Base-by-base conservation (phyloP, 2,797 vertebrate species). In the Falco berigora region DNA sequence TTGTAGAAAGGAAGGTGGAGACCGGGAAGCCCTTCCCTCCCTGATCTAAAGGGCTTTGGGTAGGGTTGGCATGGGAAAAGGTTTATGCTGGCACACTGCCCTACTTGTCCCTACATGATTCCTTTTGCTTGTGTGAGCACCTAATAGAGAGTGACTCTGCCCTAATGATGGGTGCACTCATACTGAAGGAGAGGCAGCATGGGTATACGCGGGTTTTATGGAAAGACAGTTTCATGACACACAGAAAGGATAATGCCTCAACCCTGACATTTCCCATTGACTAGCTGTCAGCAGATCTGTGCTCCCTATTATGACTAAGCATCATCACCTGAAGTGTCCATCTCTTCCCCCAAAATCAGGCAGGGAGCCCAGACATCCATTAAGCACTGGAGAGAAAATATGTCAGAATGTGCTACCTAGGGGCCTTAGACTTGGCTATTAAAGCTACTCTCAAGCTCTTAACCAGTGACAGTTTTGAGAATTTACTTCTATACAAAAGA, bases 171-270 rank as follows among this genome's bases (percentile, higher is more conserved):
- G 50, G 69, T 91, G 34, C 25, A 5, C 42, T 92, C 12, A 2
- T 8, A 5, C 30, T 2, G 36, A 36, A 36, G 36, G 2, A 11
- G 0, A 28, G 34, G 30, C 38, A 59, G 36, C 0, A 0, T 25
- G 56, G 28, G 18, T 59, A 14, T 4, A 1, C n/a, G 24, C 58
- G 34, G 20, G 25, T 34, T 68, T 85, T 82, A 56, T 76, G 67
- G 59, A 92, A 50, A 40, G 74, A 7, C 67, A 82, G 17, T 56
- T 85, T 67, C 27, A 10, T 64, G 78, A 38, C 12, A 15, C 23
- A 15, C 9, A 47, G 84, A 49, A 78, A 55, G 56, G 47, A 47
- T 71, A 83, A 5, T 59, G 56, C 44, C 56, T 79, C 50, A 69
- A 13, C 22, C 24, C 42, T 92, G 86, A 44, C 30, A 19, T 77